These are phyloP conservation scores for Battus philenor DNA, from an alignment of 1,140 invertebrate species.

Conservation along the genomic window DNA sequence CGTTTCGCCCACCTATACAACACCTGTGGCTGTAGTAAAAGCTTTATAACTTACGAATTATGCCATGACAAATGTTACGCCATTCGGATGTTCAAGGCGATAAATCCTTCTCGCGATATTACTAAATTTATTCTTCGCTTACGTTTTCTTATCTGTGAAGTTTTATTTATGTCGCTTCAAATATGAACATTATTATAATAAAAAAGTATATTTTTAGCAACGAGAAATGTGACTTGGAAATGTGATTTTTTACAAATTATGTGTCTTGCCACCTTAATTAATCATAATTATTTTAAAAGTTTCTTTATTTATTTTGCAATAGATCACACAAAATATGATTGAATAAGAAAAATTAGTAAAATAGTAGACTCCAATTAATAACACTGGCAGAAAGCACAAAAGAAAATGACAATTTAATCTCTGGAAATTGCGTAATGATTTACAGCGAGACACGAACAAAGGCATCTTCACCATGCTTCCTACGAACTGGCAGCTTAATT, in stretches of 20 bases:
- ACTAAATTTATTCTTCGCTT: constrained; percentile 14
- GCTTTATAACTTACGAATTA: constrained; percentile 51
- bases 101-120: constrained; percentile 30
- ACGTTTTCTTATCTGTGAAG: not conserved
- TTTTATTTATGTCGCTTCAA: not conserved
- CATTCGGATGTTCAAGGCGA: constrained; percentile 34
- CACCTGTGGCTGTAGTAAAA: constrained; percentile 60
- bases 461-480: constrained; percentile 41
- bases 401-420: constrained; percentile 13
- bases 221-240: not conserved
- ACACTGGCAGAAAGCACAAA: not conserved
- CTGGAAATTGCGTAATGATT: constrained; percentile 37
- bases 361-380: constrained; percentile 15
- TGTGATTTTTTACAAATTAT: not conserved
- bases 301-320: too few species aligned
- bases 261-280: not conserved
- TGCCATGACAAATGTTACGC: constrained; percentile 33
- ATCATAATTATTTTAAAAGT: not conserved
- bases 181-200: not conserved
- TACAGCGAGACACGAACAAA: constrained; percentile 40
- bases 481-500: too few species aligned
- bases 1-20: constrained; percentile 34
- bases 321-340: not conserved
- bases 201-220: not conserved
- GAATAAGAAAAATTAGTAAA: constrained; percentile 7